Conservation (phyloP, 2,113 vertebrate genomes). For the Halichoerus grypus region DNA sequence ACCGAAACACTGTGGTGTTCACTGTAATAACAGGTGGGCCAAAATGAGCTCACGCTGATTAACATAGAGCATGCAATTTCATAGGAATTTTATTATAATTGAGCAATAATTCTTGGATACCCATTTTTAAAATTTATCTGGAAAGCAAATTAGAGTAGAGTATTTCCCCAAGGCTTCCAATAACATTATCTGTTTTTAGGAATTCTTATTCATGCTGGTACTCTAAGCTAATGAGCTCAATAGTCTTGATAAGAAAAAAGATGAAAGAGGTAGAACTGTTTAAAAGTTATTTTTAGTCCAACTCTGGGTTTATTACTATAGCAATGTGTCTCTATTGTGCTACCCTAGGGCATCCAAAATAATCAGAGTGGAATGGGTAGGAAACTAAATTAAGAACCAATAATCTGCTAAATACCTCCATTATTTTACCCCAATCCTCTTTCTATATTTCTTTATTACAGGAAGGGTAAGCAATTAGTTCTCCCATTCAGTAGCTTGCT, state of each 20-base stretch:
- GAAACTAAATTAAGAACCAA: slow-evolving; percentile 61
- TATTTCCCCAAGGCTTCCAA: slow-evolving; percentile 74
- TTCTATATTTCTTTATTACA: background rate
- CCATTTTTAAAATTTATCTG: slow-evolving; percentile 77
- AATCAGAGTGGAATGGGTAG: slow-evolving; percentile 54
- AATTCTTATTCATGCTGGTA: slow-evolving; percentile 54
- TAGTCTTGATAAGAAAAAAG: slow-evolving; percentile 70
- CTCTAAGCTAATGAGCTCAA: slow-evolving; percentile 66
- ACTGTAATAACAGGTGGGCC: slow-evolving; percentile 50
- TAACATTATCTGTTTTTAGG: slow-evolving; percentile 79
- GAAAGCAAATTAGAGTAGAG: slow-evolving; percentile 80
- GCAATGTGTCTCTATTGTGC: slow-evolving; percentile 51
- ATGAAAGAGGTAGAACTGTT: slow-evolving; percentile 66
- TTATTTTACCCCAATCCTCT: background rate
- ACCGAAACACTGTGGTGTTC: background rate
- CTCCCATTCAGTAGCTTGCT: background rate
- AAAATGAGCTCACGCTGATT: slow-evolving; percentile 77
- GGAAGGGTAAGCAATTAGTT: background rate
- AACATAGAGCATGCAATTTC: slow-evolving; percentile 68
- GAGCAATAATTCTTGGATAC: slow-evolving; percentile 75
- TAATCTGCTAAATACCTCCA: slow-evolving; percentile 43
- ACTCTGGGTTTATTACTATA: slow-evolving; percentile 72
- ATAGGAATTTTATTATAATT: slow-evolving; percentile 83
- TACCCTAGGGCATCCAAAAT: slow-evolving; percentile 13
- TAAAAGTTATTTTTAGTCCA: slow-evolving; percentile 69